These are phyloP conservation scores for Ficedula albicollis DNA, from an alignment of 2,797 vertebrate genomes.

Conservation along the genomic window DNA sequence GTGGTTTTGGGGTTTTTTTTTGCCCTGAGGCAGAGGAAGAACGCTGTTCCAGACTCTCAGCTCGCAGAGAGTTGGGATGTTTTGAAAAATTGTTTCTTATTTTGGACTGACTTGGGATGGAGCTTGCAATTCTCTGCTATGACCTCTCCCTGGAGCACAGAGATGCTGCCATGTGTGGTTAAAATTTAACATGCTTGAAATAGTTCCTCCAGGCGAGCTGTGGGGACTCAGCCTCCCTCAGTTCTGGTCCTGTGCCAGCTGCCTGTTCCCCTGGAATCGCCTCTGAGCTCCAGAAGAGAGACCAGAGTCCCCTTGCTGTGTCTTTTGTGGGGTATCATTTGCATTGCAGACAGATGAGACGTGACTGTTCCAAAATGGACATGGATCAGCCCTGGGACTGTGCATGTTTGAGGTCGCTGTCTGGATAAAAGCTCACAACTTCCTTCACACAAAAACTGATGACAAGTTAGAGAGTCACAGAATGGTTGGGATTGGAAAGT, in stretches of 20 bases:
- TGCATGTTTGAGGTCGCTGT: not conserved
- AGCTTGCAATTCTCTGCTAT: not conserved
- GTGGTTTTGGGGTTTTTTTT: not conserved
- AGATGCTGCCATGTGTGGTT: constrained; percentile 52
- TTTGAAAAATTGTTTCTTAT: constrained; percentile 46
- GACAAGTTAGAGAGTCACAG: not conserved
- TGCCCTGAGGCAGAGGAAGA: not conserved
- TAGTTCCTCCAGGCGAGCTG: not conserved
- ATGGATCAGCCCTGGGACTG: fast-evolving
- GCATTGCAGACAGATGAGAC: not conserved
- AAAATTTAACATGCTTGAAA: constrained; percentile 42
- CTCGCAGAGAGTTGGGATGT: not conserved
- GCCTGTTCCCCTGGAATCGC: not conserved
- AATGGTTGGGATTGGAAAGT: not conserved
- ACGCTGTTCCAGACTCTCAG: not conserved
- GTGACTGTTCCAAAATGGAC: not conserved
- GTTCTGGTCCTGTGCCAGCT: constrained; percentile 16
- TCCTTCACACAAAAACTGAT: not conserved
- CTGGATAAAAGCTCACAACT: not conserved
- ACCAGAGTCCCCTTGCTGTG: fast-evolving
- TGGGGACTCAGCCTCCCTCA: not conserved
- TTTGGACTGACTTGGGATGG: constrained; percentile 29
- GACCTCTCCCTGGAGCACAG: not conserved
- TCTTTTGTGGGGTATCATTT: not conserved
- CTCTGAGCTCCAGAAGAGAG: not conserved